These are phyloP conservation scores for Limnodromus scolopaceus DNA, from an alignment of 2,797 vertebrate genomes.

Conservation along the genomic window DNA sequence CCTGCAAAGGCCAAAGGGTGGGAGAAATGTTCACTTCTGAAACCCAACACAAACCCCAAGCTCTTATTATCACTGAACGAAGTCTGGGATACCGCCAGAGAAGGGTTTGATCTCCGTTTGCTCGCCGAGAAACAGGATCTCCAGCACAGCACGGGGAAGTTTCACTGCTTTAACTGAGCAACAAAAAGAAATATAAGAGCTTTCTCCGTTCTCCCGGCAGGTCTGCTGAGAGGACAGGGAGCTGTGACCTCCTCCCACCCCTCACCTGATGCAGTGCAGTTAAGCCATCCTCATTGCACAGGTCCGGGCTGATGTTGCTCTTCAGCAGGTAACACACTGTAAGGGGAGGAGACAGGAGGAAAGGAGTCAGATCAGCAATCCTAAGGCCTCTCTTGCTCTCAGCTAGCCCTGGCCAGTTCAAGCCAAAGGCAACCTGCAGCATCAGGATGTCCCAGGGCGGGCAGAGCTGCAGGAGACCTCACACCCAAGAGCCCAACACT, in stretches of 20 bases:
- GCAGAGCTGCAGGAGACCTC: not conserved
- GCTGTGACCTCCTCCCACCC: not conserved
- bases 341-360: constrained; percentile 52
- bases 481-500: not conserved
- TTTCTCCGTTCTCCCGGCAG: rapidly evolving
- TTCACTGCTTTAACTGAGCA: not conserved
- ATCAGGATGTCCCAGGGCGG: rapidly evolving
- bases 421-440: not conserved
- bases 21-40: not conserved
- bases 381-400: not conserved
- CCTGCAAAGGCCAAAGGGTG: not conserved
- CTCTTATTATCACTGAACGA: not conserved
- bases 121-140: rapidly evolving
- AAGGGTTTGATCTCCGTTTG: not conserved
- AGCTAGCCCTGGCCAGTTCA: not conserved
- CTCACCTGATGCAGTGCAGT: constrained; percentile 97
- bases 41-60: not conserved
- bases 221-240: not conserved
- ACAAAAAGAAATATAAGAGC: rapidly evolving
- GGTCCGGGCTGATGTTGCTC: constrained; percentile 93
- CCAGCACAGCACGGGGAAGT: not conserved
- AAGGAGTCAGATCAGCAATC: not conserved
- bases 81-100: not conserved
- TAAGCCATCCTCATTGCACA: constrained; percentile 96
- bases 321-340: constrained; percentile 94